These are phyloP conservation scores for Atethmia centrago DNA, from an alignment of 2,888 invertebrate genomes.

Conservation along the genomic window DNA sequence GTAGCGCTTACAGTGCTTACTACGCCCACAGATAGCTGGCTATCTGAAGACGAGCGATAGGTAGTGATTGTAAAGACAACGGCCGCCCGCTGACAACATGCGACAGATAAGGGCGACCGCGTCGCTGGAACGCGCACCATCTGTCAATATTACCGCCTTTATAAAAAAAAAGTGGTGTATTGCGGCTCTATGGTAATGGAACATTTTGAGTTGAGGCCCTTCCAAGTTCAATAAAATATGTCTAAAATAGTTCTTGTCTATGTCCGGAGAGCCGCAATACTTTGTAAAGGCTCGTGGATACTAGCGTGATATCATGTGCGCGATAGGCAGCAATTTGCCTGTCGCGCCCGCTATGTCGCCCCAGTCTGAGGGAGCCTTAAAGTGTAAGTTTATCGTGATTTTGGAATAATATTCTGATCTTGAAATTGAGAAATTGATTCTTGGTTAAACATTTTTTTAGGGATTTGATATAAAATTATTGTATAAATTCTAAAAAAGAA, in stretches of 20 bases:
- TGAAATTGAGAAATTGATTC: constrained; percentile 9
- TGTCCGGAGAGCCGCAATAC: constrained; percentile 11
- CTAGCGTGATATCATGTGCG: too few species aligned
- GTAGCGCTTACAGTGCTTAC: constrained; percentile 86
- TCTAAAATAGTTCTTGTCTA: background rate
- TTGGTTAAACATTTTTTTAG: constrained; percentile 1
- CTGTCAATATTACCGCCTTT: constrained; percentile 54
- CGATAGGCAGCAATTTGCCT: too few species aligned
- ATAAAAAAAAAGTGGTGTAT: constrained; percentile 24
- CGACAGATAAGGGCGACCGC: constrained; percentile 50
- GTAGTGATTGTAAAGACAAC: constrained; percentile 68
- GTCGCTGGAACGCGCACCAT: constrained; percentile 60
- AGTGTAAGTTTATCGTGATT: constrained; percentile 46
- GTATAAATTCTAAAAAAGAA: constrained; percentile 38
- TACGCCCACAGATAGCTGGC: constrained; percentile 87
- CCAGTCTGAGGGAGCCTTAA: too few species aligned
- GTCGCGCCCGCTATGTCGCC: too few species aligned
- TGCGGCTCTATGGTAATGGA: constrained; percentile 23
- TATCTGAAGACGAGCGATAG: constrained; percentile 37
- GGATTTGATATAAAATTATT: constrained; percentile 43
- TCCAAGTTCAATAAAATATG: constrained; percentile 3
- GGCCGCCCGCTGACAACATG: constrained; percentile 52
- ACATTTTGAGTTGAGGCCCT: background rate
- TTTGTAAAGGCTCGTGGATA: too few species aligned
- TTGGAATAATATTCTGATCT: constrained; percentile 22